Conservation (phyloP, 2,797 vertebrate genomes). For the Melopsittacus undulatus region DNA sequence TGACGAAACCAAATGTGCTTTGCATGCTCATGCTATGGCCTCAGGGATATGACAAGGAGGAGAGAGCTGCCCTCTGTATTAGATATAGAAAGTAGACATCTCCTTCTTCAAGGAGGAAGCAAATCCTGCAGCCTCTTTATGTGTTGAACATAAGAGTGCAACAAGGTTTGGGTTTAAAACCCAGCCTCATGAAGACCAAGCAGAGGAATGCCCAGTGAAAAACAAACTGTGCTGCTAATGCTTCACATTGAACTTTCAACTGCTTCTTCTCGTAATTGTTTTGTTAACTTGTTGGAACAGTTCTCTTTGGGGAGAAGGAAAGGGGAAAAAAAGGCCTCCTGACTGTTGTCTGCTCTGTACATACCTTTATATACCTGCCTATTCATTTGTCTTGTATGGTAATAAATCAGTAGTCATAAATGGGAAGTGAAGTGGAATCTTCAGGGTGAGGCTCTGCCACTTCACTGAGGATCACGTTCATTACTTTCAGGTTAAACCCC, state of each 20-base stretch:
- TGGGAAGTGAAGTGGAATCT: constrained; percentile 9
- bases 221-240: not conserved
- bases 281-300: constrained; percentile 47
- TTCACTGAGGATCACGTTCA: not conserved
- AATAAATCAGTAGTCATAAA: constrained; percentile 38
- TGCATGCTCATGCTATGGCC: not conserved
- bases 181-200: not conserved
- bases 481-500: not conserved
- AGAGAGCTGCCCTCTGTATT: not conserved
- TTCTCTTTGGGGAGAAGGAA: not conserved
- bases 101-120: not conserved
- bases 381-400: constrained; percentile 37
- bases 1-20: not conserved
- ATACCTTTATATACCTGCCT: constrained; percentile 28
- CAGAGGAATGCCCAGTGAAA: not conserved
- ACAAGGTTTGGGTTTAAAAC: not conserved
- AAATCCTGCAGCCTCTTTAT: not conserved
- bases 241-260: not conserved
- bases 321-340: not conserved
- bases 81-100: not conserved
- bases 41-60: not conserved
- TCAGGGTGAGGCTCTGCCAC: not conserved
- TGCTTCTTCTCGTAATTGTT: constrained; percentile 23
- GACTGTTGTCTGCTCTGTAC: not conserved
- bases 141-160: not conserved